Base-by-base conservation (phyloP, 2,113 vertebrate genomes). In the Telmatochromis sp. region DNA sequence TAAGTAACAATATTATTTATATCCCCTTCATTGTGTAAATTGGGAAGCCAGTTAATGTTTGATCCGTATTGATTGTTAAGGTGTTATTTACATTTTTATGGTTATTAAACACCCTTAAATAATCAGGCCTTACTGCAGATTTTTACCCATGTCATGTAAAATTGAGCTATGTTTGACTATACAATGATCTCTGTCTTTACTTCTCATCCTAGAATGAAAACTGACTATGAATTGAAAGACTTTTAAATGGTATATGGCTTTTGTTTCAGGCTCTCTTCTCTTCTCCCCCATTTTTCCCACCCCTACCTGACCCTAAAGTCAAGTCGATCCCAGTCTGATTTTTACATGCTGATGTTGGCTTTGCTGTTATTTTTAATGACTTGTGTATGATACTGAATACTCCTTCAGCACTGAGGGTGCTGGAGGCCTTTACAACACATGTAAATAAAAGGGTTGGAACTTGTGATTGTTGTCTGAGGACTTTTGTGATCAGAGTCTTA, bases 361-460 rank as follows among this genome's bases (percentile, higher is more conserved):
- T 75, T 91, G 87, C 86, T 89, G 89, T 93, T 89, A 87, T 93
- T 94, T 93, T 92, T 91, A 93, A 92, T 89, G 88, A 91, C 83
- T 75, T 90, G 91, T 92, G 81, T 87, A 58, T 80, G 75, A 87
- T 40, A 80, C 57, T 12, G 86, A 60, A 40, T 85, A 78, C 89
- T 91, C 86, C 42, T 37, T 89, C 88, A 93, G 92, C 90, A 92
- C 90, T 88, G 92, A 75, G 81, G 80, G 79, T 89, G 89, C 87
- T 89, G 89, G 83, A 88, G 91, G 88, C 82, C 86, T 91, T 93
- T 92, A 89, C 87, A 84, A 70, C 78, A 83, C 78, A 83, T 95
- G 93, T 95, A 95, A 95, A 96, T 91, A 90, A 90, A 86, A 33
- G 31, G 12, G 58, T 83, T 88, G 82, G 80, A 93, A 92, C 91